Percentiles rank a stretch among this genome's conserved stretches.
Evolutionary conservation across 2,113 vertebrate species (phyloP).

Genomic region (Gavia stellata): DNA sequence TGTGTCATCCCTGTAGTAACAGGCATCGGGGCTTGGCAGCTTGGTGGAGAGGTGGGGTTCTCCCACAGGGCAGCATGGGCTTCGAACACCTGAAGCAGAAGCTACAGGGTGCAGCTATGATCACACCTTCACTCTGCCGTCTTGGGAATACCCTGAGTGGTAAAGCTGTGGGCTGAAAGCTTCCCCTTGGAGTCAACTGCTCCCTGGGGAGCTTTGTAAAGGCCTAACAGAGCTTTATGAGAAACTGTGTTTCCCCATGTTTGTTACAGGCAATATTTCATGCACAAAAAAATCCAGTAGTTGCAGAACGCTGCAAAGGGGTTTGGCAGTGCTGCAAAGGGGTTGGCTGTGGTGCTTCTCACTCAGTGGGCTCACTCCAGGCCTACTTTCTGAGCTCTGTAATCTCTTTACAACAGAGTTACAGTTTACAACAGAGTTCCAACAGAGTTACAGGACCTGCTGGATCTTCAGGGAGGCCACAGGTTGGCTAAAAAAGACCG

Average conservation of each 20-base stretch:
- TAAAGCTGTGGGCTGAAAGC: not conserved
- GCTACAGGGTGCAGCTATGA: not conserved
- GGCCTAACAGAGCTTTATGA: not conserved
- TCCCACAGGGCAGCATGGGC: not conserved
- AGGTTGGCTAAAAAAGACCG: not conserved
- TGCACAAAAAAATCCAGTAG: not conserved
- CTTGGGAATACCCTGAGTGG: not conserved
- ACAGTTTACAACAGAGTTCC: not conserved
- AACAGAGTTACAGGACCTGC: not conserved
- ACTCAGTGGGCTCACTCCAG: not conserved
- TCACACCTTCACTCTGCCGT: rapidly evolving
- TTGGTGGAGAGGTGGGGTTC: not conserved
- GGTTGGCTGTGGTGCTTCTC: not conserved
- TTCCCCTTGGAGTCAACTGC: not conserved
- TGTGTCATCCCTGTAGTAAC: not conserved
- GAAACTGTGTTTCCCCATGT: not conserved
- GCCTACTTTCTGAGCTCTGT: not conserved
- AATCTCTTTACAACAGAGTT: not conserved
- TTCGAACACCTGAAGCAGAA: not conserved
- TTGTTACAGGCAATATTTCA: not conserved
- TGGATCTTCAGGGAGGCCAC: not conserved
- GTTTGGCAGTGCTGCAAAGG: not conserved
- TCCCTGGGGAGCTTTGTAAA: not conserved
- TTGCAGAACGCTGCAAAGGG: not conserved
- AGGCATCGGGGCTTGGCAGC: not conserved